A percentile compares a stretch with the other conserved stretches of the same genome.
phyloP scores from a whole-genome alignment of 2,797 vertebrate species.

The Pachyuromys duprasi region DNA sequence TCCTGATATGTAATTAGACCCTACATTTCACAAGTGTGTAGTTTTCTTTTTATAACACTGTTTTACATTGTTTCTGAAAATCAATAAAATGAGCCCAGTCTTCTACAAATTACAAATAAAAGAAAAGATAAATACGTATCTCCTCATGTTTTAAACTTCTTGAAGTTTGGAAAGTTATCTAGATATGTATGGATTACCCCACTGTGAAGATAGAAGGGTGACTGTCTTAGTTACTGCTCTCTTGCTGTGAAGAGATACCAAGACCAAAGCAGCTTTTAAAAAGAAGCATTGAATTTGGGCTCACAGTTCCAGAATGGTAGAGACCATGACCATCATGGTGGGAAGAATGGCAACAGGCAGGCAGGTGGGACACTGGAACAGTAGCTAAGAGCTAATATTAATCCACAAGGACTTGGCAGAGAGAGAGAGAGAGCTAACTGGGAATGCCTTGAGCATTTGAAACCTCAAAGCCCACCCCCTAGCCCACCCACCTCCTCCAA shows the following conservation, averaged over 20 bases:
- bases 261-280: background rate
- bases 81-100: slow-evolving; percentile 22
- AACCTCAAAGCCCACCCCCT: background rate
- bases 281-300: background rate
- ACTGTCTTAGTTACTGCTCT: background rate
- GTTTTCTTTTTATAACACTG: slow-evolving; percentile 61
- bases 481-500: background rate
- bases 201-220: background rate
- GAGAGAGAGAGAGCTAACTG: too few relatives aligned
- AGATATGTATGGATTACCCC: background rate
- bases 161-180: slow-evolving; percentile 1
- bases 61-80: slow-evolving; percentile 47
- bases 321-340: background rate
- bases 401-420: background rate
- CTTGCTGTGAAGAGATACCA: background rate
- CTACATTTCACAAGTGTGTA: slow-evolving; percentile 62
- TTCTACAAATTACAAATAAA: slow-evolving; percentile 56
- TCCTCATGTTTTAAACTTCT: slow-evolving; percentile 1
- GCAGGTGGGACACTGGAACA: too few relatives aligned
- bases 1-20: slow-evolving; percentile 63
- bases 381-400: background rate
- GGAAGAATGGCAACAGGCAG: background rate
- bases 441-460: background rate
- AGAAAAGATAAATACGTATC: background rate
- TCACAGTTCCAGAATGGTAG: background rate